Conservation (phyloP, 2,888 invertebrate genomes). For the Drosophila aldrichi region DNA sequence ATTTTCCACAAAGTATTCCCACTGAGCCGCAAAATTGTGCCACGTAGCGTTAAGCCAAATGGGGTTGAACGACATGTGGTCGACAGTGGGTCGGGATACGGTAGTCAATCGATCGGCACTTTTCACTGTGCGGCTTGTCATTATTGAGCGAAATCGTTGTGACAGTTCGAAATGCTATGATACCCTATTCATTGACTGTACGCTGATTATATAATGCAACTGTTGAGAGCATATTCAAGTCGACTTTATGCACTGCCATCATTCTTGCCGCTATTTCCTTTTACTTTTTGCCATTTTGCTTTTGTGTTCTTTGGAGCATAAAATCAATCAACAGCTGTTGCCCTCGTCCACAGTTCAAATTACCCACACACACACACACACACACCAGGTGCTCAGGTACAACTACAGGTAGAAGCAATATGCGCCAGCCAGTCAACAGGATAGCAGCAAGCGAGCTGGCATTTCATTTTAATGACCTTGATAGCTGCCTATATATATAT, state of each 20-base stretch:
- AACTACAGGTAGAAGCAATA: constrained; percentile 26
- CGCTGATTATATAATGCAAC: neutral
- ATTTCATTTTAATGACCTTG: constrained; percentile 6
- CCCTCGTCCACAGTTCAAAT: constrained; percentile 48
- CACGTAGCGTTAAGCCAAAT: constrained; percentile 61
- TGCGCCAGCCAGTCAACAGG: constrained; percentile 20
- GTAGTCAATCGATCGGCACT: neutral
- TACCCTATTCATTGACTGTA: neutral
- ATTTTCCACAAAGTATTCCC: constrained; percentile 43
- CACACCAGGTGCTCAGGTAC: constrained; percentile 11
- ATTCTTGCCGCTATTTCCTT: constrained; percentile 32
- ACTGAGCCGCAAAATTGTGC: constrained; percentile 54
- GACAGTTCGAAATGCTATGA: neutral
- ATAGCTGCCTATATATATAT: neutral
- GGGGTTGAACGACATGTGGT: constrained; percentile 62
- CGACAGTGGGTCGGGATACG: constrained; percentile 17
- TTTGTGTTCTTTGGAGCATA: constrained; percentile 60
- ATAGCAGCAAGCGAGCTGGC: constrained; percentile 8
- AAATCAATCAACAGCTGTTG: constrained; percentile 75
- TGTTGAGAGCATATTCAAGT: constrained; percentile 15
- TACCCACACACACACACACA: constrained; percentile 42
- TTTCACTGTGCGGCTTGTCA: neutral
- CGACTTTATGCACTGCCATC: neutral
- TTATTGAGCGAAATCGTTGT: neutral
- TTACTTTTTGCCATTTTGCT: constrained; percentile 35